Evolutionary conservation across 1,140 invertebrate species (phyloP).

Genomic region (Papilio polyxenes): DNA sequence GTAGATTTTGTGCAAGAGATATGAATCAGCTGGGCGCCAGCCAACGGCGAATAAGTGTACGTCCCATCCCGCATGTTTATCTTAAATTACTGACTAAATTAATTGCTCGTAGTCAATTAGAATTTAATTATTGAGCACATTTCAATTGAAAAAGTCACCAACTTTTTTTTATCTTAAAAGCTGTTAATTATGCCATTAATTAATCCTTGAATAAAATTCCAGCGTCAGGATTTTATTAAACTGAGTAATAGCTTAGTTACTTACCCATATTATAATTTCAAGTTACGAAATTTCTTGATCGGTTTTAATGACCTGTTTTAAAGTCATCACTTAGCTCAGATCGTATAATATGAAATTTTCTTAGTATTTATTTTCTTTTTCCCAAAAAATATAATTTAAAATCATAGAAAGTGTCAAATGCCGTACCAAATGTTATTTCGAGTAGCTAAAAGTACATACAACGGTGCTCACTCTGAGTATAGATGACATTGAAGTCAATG

Average conservation of each 20-base stretch:
- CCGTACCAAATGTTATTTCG: not conserved
- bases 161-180: not conserved
- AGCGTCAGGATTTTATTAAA: too few relatives aligned
- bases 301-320: too few relatives aligned
- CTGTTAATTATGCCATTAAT: not conserved
- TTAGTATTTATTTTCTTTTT: too few relatives aligned
- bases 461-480: not conserved
- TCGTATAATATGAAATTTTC: too few relatives aligned
- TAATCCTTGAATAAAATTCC: not conserved
- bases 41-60: slow-evolving; percentile 19
- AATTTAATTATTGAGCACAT: not conserved
- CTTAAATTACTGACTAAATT: slow-evolving; percentile 23
- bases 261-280: too few relatives aligned
- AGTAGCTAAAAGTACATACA: not conserved
- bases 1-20: slow-evolving; percentile 35
- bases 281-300: too few relatives aligned
- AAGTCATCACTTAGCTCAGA: too few relatives aligned
- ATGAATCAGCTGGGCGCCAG: slow-evolving; percentile 25
- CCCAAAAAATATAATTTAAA: not conserved
- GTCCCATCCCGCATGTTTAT: not conserved
- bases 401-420: not conserved
- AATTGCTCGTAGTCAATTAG: not conserved
- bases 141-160: not conserved
- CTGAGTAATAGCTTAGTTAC: too few relatives aligned
- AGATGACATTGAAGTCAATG: slow-evolving; percentile 17